Percentiles rank a stretch among this genome's conserved stretches.
Evolutionary conservation across 2,113 vertebrate species (phyloP).

Genomic region (Periophthalmodon schlosseri): DNA sequence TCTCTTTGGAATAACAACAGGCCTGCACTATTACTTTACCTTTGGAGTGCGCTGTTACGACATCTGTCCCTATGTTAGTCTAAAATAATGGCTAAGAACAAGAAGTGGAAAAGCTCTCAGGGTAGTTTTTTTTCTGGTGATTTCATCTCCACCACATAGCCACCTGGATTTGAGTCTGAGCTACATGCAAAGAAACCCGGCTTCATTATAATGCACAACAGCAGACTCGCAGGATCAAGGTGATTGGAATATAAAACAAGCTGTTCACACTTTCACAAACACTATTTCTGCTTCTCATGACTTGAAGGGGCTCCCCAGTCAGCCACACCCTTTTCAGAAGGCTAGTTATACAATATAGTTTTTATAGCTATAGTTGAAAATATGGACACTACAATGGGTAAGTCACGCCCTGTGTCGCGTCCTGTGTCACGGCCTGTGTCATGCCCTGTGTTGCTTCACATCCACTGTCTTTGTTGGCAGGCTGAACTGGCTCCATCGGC

Average conservation of each 20-base stretch:
- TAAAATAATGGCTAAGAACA: slow-evolving; percentile 23
- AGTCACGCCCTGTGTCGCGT: no score
- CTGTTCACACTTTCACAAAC: slow-evolving; percentile 26
- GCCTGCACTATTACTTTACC: slow-evolving; percentile 1
- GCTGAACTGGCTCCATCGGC: no score
- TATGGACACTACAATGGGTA: background rate
- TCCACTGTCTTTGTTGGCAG: no score
- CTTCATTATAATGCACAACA: slow-evolving; percentile 56
- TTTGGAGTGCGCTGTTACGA: slow-evolving; percentile 17
- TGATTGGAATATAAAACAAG: slow-evolving; percentile 58
- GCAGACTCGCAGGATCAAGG: slow-evolving; percentile 40
- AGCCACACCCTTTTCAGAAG: slow-evolving; percentile 22
- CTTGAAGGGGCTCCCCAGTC: slow-evolving; percentile 23
- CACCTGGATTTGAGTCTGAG: slow-evolving; percentile 40
- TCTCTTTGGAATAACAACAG: slow-evolving; percentile 59
- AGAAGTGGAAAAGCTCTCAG: slow-evolving; percentile 27
- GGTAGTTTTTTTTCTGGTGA: slow-evolving; percentile 12
- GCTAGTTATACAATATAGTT: background rate
- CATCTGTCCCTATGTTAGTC: slow-evolving; percentile 37
- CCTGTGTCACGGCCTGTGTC: no score
- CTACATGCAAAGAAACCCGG: slow-evolving; percentile 27
- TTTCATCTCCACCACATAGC: slow-evolving; percentile 38
- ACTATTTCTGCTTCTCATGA: slow-evolving; percentile 19
- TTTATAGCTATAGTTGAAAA: background rate
- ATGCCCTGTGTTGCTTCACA: no score